Conservation (phyloP, 2,797 vertebrate species). For the Eidolon dupreanum region DNA sequence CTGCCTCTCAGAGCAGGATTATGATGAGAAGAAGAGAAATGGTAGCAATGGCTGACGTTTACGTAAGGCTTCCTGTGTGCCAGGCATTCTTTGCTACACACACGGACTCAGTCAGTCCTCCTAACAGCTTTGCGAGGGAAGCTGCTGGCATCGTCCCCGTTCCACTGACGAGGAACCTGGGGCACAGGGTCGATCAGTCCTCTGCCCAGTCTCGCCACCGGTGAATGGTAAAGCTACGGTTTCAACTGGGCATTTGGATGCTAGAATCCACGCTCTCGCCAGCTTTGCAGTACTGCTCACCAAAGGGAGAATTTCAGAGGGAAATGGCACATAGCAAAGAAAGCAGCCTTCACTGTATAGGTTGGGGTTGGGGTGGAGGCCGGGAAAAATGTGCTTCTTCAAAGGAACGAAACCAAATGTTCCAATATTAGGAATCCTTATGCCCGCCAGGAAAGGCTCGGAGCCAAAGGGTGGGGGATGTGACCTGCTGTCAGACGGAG, state of each 20-base stretch:
- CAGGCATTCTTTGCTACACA: background rate
- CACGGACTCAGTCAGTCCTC: background rate
- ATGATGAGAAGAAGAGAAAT: background rate
- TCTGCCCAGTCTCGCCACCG: background rate
- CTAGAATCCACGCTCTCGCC: background rate
- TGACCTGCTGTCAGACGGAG: too few relatives aligned
- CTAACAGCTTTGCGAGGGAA: background rate
- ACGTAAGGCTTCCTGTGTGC: background rate
- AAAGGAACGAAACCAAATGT: background rate
- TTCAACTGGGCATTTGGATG: background rate
- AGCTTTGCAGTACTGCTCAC: background rate
- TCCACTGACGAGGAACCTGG: background rate
- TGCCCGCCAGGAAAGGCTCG: background rate
- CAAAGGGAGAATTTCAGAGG: background rate
- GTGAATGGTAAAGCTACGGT: background rate
- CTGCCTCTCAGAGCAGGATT: background rate
- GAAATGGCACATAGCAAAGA: background rate
- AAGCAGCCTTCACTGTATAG: too few relatives aligned
- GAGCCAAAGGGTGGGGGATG: background rate
- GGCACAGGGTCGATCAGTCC: background rate
- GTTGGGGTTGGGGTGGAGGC: background rate
- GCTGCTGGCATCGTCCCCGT: too few relatives aligned
- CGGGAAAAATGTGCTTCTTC: background rate
- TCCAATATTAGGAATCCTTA: background rate
- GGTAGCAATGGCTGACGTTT: background rate